Evolutionary conservation across 1,140 invertebrate genomes (phyloP).

Genomic region (Hermetia illucens): DNA sequence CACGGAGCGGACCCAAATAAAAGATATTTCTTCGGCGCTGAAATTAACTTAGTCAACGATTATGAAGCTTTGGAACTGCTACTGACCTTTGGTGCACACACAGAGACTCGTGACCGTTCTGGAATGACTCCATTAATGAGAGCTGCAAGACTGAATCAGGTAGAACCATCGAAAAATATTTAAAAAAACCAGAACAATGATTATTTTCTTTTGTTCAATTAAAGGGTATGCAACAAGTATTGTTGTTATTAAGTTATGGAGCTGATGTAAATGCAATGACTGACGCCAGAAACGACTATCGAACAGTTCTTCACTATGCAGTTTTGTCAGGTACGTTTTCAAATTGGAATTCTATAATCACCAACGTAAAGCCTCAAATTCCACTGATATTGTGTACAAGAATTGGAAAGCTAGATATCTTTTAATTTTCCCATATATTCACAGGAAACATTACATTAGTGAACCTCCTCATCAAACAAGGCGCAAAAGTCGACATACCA

Average conservation of each 20-base stretch:
- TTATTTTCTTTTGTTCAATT: background rate
- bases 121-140: conserved; percentile 82
- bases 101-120: conserved; percentile 69
- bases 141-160: conserved; percentile 46
- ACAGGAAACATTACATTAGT: conserved; percentile 55
- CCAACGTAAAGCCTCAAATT: background rate
- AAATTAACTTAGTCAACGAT: conserved; percentile 78
- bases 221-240: conserved; percentile 60
- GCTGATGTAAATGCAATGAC: conserved; percentile 72
- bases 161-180: background rate
- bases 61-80: conserved; percentile 67
- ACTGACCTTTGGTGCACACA: conserved; percentile 69
- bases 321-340: conserved; percentile 47
- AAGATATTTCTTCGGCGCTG: conserved; percentile 76
- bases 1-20: conserved; percentile 62
- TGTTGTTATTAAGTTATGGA: conserved; percentile 61
- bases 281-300: conserved; percentile 62
- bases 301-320: conserved; percentile 78
- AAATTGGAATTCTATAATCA: background rate
- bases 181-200: background rate
- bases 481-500: conserved; percentile 42
- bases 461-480: conserved; percentile 68
- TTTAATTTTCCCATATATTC: background rate
- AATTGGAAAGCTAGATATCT: background rate
- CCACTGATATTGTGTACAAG: background rate